phyloP scores from a whole-genome alignment of 2,888 invertebrate species.

The Laspeyria flexula region DNA sequence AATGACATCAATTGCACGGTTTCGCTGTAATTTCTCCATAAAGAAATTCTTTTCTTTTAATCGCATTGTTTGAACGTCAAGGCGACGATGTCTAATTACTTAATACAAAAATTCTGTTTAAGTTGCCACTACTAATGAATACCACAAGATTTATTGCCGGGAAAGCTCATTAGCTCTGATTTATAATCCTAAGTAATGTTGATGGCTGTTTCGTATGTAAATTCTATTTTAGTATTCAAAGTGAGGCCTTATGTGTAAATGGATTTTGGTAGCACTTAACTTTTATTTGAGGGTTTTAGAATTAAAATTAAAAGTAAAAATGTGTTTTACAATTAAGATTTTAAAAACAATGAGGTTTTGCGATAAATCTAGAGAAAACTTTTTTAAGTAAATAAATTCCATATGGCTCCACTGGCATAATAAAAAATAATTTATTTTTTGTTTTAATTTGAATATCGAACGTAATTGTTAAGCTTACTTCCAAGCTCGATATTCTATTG shows the following conservation, averaged over 20 bases:
- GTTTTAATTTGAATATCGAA: no score
- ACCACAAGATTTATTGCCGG: slow-evolving; percentile 45
- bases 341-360: no score
- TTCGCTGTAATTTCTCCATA: no score
- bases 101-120: slow-evolving; percentile 35
- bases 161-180: slow-evolving; percentile 45
- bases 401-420: no score
- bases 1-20: no score
- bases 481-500: no score
- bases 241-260: slow-evolving; percentile 17
- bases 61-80: neutral
- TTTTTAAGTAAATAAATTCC: no score
- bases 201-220: slow-evolving; percentile 36
- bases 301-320: no score
- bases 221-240: slow-evolving; percentile 35
- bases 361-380: no score
- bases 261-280: slow-evolving; percentile 2
- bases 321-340: no score
- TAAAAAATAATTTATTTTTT: no score
- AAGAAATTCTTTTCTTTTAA: neutral
- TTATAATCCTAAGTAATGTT: slow-evolving; percentile 43
- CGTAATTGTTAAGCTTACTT: no score
- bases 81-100: slow-evolving; percentile 2
- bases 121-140: slow-evolving; percentile 41
- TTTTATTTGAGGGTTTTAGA: neutral